Conservation (phyloP, 2,113 vertebrate species). For the Megaceryle maxima region DNA sequence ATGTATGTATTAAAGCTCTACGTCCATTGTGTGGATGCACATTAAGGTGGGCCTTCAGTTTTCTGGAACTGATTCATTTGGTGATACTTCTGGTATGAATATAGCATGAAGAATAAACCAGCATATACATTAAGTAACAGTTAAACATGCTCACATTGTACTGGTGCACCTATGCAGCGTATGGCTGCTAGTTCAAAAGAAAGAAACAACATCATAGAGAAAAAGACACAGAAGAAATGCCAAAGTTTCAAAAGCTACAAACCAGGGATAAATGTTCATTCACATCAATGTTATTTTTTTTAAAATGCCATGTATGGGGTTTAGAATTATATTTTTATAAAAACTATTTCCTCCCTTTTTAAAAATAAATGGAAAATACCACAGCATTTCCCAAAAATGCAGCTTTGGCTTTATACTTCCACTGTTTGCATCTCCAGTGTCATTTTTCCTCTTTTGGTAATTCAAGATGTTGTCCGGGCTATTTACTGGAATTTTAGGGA, state of each 20-base stretch:
- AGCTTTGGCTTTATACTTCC: constrained; percentile 19
- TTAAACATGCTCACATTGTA: neutral
- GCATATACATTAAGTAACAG: neutral
- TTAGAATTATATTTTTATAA: constrained; percentile 29
- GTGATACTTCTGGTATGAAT: neutral
- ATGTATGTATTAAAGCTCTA: neutral
- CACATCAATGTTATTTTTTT: neutral
- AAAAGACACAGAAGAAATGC: neutral
- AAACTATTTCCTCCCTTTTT: constrained; percentile 4
- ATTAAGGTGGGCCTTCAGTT: neutral
- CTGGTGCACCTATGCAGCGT: rapidly evolving
- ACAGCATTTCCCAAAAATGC: constrained; percentile 46
- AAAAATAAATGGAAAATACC: constrained; percentile 59
- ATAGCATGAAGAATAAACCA: neutral
- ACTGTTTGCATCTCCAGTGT: neutral
- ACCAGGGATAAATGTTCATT: neutral
- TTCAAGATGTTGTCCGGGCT: constrained; percentile 7
- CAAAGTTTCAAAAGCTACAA: neutral
- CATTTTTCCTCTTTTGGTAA: neutral
- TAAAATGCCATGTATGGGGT: neutral
- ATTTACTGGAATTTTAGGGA: neutral
- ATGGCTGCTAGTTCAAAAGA: neutral
- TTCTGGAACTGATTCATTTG: neutral
- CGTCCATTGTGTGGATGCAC: neutral
- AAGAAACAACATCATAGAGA: neutral